Base-by-base conservation (phyloP, 2,888 invertebrate species). In the Melangyna quadrimaculata region DNA sequence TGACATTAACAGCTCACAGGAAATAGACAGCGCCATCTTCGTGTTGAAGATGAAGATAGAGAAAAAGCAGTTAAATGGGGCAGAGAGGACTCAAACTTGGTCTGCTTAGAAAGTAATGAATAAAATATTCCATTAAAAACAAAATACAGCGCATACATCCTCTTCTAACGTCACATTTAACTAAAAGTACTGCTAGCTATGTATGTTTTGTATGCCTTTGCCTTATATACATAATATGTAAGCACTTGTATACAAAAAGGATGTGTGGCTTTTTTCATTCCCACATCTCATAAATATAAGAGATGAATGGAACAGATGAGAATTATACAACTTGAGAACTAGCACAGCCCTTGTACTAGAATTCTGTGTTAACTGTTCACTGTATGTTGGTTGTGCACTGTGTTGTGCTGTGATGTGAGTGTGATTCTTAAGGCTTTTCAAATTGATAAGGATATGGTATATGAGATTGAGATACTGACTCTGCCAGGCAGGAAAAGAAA, bases 251-350 rank as follows among this genome's bases (percentile, higher is more conserved):
- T 4, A 27, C 19, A 51, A 14, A 51, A 67, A 22, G 67, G 67
- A 67, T 57, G 48, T 78, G 78, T n/a, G 75, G 84, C 55, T 80
- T 77, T 59, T 80, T 80, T 80, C 80, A 84, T 84, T 80, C 80
- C 75, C 75, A 80, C 84, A 55, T 80, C 84, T 75, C 75, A 75
- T 84, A 77, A 84, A 84, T 80, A 77, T 65, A 48, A 77, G 67
- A 80, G 75, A 75, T 57, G 71, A 12, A 65, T 29, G 43, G 45
- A 79, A 53, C 71, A 51, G 67, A 70, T 53, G 80, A 79, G 84
- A 53, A 75, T 77, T 59, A 10, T 5, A 84, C 63, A 65, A 45
- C 75, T 84, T 67, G 43, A 59, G 27, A 79, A 72, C 79, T 80
- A 69, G 72, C 71, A 48, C 71, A 59, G 59, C 43, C 61, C 79